Evolutionary conservation across 2,797 vertebrate genomes (phyloP), one percentile per base, ranked within the genome.

Genomic region (Falco peregrinus): DNA sequence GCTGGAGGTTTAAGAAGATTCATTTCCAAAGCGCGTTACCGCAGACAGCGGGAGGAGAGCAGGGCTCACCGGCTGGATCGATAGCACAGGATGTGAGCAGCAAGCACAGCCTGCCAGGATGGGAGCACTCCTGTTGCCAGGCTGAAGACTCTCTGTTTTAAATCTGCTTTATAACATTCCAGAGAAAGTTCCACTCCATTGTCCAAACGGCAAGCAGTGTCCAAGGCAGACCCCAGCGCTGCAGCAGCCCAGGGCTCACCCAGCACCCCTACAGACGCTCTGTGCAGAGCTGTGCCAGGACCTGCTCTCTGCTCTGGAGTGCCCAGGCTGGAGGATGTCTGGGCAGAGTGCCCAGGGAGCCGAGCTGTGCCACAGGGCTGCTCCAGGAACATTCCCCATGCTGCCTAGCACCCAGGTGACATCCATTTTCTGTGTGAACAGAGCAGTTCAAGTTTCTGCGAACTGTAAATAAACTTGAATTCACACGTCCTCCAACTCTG

Each of bases 1-100:
- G 84, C 95, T 90, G 91, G 87, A 98, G 98, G 97, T 97, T 96
- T 89, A 88, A 94, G 97, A 95, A 97, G 97, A 98, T 95, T 96
- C 96, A 96, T 95, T 96, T 95, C 96, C 94, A 96, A 53, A 31
- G 54, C 2, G 5, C 6, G 9, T 47, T 56, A 61, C 78, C 13
- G 33, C 54, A 35, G 69, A 51, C 33, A 39, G 50, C 10, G 12
- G 29, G 93, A 67, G 60, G 24, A 77, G 51, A 22, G 41, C 35
- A 5, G 68, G 54, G 37, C 64, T 61, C 16, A 11, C n/a, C 3
- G 5, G 39, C 83, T 87, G 84, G 84, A 76, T 71, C 25, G 24
- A 60, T 14, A 31, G 54, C 6, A 0, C 50, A 18, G 78, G 82
- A 68, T 35, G 60, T 2, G 12, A 85, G 9, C 31, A 9, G 70